Base-by-base conservation (phyloP, 2,797 vertebrate species). In the Champsocephalus esox region DNA sequence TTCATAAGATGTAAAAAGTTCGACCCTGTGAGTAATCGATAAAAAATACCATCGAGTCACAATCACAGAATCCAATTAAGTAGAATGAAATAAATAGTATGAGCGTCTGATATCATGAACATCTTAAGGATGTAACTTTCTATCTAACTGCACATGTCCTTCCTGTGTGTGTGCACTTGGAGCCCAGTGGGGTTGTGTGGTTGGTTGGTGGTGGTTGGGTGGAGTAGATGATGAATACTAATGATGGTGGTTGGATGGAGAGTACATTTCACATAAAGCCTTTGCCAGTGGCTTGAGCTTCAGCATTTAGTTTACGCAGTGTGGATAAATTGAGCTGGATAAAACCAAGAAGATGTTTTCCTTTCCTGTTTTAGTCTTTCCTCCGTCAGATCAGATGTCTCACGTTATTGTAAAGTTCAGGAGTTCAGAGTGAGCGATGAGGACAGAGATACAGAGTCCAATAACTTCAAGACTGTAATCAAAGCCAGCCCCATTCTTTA, bases 401-500 rank as follows among this genome's bases (percentile, higher is more conserved):
- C 4, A 1, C 63, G 34, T 7, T 68, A 72, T 82, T 55, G 11
- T 45, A n/a, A 73, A 74, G 90, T 86, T 90, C 79, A 89, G 57
- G 9, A 87, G 85, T 89, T 89, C 81, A 88, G 72, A 60, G 28
- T 34, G 57, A 62, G 46, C 2, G 2, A 38, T 16, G 45, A 51
- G 54, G 60, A 80, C 69, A 41, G 9, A 66, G 62, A 75, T 65
- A 56, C 55, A 51, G 54, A 70, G 79, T 21, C 28, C 7, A 64
- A 55, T 9, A 48, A 79, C 0, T 62, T 81, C 81, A 88, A 70
- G 66, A 43, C 55, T 45, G 80, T 85, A 85, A 90, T 86, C 43
- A 81, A 86, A 89, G 70, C 74, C 88, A 88, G 80, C 9, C 24
- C 68, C 24, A 14, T 74, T 84, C 86, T 79, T 80, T 69, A 80